Evolutionary conservation across 2,888 invertebrate species (phyloP).

Genomic region (Pristionchus mayeri): DNA sequence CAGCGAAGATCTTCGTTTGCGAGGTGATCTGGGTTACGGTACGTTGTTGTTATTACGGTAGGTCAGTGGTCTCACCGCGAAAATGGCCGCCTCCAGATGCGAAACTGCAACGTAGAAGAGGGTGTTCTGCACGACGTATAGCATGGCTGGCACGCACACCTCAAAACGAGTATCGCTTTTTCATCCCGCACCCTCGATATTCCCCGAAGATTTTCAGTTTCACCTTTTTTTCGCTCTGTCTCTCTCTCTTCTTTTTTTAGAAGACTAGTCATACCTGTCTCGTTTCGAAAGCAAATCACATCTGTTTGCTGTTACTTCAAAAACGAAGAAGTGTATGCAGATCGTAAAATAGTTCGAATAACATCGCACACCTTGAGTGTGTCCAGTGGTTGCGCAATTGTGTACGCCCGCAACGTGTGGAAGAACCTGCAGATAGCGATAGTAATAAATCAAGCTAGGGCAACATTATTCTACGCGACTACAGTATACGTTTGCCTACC

Average conservation of each 20-base stretch:
- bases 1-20: slow-evolving; percentile 80
- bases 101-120: slow-evolving; percentile 95
- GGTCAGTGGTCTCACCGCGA: slow-evolving; percentile 84
- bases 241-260: too few species aligned
- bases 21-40: slow-evolving; percentile 78
- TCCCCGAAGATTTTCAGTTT: background rate
- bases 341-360: background rate
- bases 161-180: background rate
- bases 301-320: too few species aligned
- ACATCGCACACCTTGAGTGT: slow-evolving; percentile 55
- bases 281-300: too few species aligned
- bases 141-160: slow-evolving; percentile 87
- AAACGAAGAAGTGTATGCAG: too few species aligned
- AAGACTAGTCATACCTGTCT: too few species aligned
- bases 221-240: background rate
- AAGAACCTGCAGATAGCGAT: slow-evolving; percentile 48
- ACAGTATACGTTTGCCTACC: too few species aligned
- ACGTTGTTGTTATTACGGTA: background rate
- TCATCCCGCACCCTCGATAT: background rate
- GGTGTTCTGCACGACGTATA: slow-evolving; percentile 97
- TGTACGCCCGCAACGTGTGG: slow-evolving; percentile 52
- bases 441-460: background rate
- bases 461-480: too few species aligned
- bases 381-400: slow-evolving; percentile 59
- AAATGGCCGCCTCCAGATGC: slow-evolving; percentile 97